Evolutionary conservation across 2,888 invertebrate species (phyloP).

Genomic region (Bombylius discolor): DNA sequence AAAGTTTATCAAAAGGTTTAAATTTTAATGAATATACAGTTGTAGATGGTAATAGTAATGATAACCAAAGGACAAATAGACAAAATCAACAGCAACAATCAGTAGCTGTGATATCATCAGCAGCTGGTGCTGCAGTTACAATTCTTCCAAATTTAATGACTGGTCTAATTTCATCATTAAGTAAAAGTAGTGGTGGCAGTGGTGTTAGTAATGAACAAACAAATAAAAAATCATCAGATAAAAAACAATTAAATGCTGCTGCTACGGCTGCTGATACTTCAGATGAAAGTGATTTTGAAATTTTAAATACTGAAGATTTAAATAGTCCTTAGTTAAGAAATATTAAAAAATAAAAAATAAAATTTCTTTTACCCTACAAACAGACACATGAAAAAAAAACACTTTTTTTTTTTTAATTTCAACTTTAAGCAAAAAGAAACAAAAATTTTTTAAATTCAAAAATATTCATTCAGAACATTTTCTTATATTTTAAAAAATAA

Average conservation of each 20-base stretch:
- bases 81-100: background rate
- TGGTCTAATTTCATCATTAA: conserved; percentile 22
- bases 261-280: conserved; percentile 15
- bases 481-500: no score
- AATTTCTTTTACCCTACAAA: background rate
- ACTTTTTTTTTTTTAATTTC: no score
- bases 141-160: conserved; percentile 22
- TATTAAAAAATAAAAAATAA: background rate
- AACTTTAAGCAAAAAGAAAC: no score
- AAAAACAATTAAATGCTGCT: background rate
- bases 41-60: conserved; percentile 15
- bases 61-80: background rate
- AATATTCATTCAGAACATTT: no score
- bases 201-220: no score
- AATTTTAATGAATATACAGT: conserved; percentile 27
- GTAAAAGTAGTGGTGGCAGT: no score
- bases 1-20: conserved; percentile 32
- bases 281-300: conserved; percentile 36
- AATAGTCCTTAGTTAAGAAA: conserved; percentile 7
- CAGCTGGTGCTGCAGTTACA: conserved; percentile 17
- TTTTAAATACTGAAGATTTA: conserved; percentile 30
- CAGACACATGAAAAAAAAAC: no score
- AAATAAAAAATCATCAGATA: background rate
- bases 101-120: conserved; percentile 13
- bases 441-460: no score